These are phyloP conservation scores for Clupea harengus DNA, from an alignment of 2,113 vertebrate genomes.

Conservation along the genomic window DNA sequence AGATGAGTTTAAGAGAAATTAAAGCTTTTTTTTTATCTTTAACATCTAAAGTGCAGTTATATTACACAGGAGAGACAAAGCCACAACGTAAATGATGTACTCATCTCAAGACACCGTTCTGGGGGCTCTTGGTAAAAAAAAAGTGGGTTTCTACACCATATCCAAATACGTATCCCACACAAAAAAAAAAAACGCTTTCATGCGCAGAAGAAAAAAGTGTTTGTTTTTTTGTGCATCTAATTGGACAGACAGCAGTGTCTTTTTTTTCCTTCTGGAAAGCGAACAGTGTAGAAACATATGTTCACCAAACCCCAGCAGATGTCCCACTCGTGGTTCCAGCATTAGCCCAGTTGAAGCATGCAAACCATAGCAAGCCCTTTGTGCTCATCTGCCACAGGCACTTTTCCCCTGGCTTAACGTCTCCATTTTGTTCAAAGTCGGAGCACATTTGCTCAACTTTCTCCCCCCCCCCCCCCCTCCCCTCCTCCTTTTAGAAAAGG, in stretches of 20 bases:
- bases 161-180: conserved; percentile 36
- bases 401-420: conserved; percentile 39
- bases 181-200: conserved; percentile 21
- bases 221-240: conserved; percentile 51
- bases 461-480: background rate
- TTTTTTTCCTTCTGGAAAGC: conserved; percentile 54
- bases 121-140: background rate
- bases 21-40: background rate
- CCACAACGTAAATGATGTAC: background rate
- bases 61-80: background rate
- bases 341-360: conserved; percentile 44
- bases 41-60: background rate
- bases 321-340: conserved; percentile 63
- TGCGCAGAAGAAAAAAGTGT: conserved; percentile 29
- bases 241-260: conserved; percentile 56
- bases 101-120: background rate
- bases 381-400: conserved; percentile 39
- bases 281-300: conserved; percentile 63
- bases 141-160: background rate
- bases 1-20: background rate
- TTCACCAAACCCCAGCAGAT: conserved; percentile 67
- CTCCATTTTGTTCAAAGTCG: conserved; percentile 32
- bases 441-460: conserved; percentile 17
- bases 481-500: background rate
- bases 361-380: conserved; percentile 50